Evolutionary conservation across 2,113 vertebrate genomes (phyloP), one percentile per base, ranked within the genome.

Genomic region (Erinaceus europaeus): DNA sequence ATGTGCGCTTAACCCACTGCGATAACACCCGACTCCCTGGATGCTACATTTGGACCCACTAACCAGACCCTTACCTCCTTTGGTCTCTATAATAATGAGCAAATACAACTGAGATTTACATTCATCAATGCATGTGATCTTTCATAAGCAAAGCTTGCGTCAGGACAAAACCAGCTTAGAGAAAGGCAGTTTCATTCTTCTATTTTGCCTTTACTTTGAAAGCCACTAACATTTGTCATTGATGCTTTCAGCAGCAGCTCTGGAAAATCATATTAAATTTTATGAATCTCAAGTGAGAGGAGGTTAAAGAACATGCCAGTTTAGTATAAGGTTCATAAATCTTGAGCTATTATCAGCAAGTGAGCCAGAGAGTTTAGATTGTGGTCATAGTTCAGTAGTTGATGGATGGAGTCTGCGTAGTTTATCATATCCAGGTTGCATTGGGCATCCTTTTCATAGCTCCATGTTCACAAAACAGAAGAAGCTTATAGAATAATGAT

Each of bases 231-330:
- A 73, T 92, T 29, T 86, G 64, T 92, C 87, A 90, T 36, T 73
- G 91, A 46, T 93, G 71, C 84, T 89, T 80, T 93, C 90, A 86
- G 36, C 36, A 84, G 32, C 73, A 77, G 84, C 77, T 86, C 67
- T 80, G 57, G 74, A 78, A 91, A 92, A 74, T 77, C 80, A 40
- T 79, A 32, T 92, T 94, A 86, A 79, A 72, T 86, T 88, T 81
- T 89, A 89, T 92, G 90, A 92, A 57, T 94, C 88, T 86, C 81
- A 76, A 90, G 78, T 73, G 84, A 92, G 90, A 90, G 25, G 68
- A 77, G 36, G 86, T 84, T 93, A 89, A 90, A 89, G 84, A 93
- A 85, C 73, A 65, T 82, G 64, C 91, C 82, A 73, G 65, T 83
- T 75, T 89, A 53, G 48, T 21, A 2, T 67, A 80, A 90, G 83